A percentile compares a stretch with the other conserved stretches of the same genome.
These are phyloP conservation scores for Cotesia vestalis DNA, from an alignment of 1,140 invertebrate genomes.

Conservation along the genomic window DNA sequence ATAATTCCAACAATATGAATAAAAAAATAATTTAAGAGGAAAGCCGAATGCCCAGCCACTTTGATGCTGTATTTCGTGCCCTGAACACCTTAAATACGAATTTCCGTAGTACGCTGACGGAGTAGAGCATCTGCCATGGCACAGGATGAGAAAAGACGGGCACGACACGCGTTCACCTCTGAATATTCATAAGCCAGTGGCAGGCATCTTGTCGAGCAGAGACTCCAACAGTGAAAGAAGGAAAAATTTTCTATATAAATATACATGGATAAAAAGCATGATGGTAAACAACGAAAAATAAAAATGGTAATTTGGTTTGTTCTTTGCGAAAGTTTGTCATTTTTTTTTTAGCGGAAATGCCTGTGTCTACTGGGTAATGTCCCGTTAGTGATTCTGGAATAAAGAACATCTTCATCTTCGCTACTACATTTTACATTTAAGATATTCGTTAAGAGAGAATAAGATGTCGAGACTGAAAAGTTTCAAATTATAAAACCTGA, in stretches of 20 bases:
- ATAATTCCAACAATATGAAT: neutral
- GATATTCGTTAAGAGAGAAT: too few relatives aligned
- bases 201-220: slow-evolving; percentile 20
- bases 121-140: slow-evolving; percentile 22
- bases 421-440: too few relatives aligned
- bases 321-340: slow-evolving; percentile 14
- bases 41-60: slow-evolving; percentile 10
- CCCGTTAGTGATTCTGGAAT: slow-evolving; percentile 7
- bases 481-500: too few relatives aligned
- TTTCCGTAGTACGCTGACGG: slow-evolving; percentile 29
- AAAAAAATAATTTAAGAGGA: slow-evolving; percentile 12
- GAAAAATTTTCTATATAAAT: neutral
- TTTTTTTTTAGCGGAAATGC: neutral
- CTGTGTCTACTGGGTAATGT: slow-evolving; percentile 2
- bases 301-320: slow-evolving; percentile 36
- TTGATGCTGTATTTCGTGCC: slow-evolving; percentile 14
- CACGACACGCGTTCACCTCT: slow-evolving; percentile 29
- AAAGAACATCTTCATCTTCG: slow-evolving; percentile 3
- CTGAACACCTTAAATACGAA: slow-evolving; percentile 32
- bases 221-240: neutral
- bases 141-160: slow-evolving; percentile 20
- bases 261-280: neutral
- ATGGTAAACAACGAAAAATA: slow-evolving; percentile 19
- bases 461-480: too few relatives aligned
- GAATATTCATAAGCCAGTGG: slow-evolving; percentile 39